Percentiles rank a stretch among this genome's conserved stretches.
phyloP scores from a whole-genome alignment of 2,888 invertebrate genomes.

The Thera obeliscata region DNA sequence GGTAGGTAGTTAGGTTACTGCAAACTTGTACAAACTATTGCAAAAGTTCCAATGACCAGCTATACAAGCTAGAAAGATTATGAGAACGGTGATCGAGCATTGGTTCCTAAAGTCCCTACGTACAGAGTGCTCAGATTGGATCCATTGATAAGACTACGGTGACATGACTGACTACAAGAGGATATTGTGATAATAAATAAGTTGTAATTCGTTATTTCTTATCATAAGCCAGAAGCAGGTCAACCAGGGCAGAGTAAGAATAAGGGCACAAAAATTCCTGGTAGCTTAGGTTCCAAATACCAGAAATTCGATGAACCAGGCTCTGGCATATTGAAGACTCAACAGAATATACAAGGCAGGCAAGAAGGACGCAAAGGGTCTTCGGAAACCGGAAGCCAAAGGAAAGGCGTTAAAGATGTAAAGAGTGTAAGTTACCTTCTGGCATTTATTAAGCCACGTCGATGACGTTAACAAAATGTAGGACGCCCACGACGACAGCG shows the following conservation, averaged over 20 bases:
- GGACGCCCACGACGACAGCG: too few relatives aligned
- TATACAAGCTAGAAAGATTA: too few relatives aligned
- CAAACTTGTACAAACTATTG: neutral
- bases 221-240: slow-evolving; percentile 7
- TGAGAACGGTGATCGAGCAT: too few relatives aligned
- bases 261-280: neutral
- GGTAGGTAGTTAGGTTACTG: neutral
- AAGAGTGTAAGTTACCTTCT: slow-evolving; percentile 4
- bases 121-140: too few relatives aligned
- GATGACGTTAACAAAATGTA: neutral
- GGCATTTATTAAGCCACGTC: neutral
- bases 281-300: neutral
- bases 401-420: neutral
- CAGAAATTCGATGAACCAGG: slow-evolving; percentile 1
- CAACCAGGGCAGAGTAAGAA: neutral
- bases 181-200: too few relatives aligned
- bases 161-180: too few relatives aligned
- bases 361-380: neutral
- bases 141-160: too few relatives aligned
- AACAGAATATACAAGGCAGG: slow-evolving; percentile 1
- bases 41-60: too few relatives aligned
- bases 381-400: neutral
- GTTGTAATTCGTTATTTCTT: neutral
- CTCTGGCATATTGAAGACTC: slow-evolving; percentile 2
- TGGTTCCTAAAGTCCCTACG: too few relatives aligned